Base-by-base conservation (phyloP, 2,888 invertebrate species). In the Acholoe squamosa region DNA sequence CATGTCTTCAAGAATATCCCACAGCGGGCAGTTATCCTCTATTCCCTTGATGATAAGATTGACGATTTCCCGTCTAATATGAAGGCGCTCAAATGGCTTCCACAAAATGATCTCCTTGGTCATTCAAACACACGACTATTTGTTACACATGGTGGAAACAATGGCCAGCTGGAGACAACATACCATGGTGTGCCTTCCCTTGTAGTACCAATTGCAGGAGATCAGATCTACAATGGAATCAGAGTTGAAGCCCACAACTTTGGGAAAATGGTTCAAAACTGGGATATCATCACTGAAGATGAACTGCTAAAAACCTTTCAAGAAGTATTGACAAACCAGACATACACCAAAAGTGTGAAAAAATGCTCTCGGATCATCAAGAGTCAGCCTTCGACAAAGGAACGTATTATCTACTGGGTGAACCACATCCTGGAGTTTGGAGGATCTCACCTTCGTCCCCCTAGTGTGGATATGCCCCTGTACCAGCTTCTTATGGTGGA, bases 361-460 rank as follows among this genome's bases (percentile, higher is more conserved):
- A 76, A 76, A n/a, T 76, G 76, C n/a, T 76, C 76, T n/a, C 76
- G 76, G 76, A 76, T 76, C 31, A 25, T 76, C 25, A 10, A n/a
- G 10, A 76, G 25, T 12, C 31, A 76, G 25, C 31, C 76, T 12
- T 25, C 10, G 10, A n/a, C 76, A n/a, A 12, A 76, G 31, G 76
- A 76, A 12, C 12, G 31, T n/a, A 76, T 76, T n/a, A 16, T 88
- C 3, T 88, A 51, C 52, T 88, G 88, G 88, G 88, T 88, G 54
- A 88, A 88, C 88, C 88, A n/a, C n/a, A n/a, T n/a, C n/a, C n/a
- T n/a, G n/a, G n/a, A n/a, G n/a, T n/a, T n/a, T n/a, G n/a, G n/a
- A 88, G 88, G 88, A 12, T 43, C 34, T 51, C 88, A 88, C 51
- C 88, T 88, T 5, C 43, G 88, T 5, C 88, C 88, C 28, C 88